Percentiles rank a stretch among this genome's conserved stretches.
These are phyloP conservation scores for Columba janthina DNA, from an alignment of 2,113 vertebrate genomes.

Conservation along the genomic window DNA sequence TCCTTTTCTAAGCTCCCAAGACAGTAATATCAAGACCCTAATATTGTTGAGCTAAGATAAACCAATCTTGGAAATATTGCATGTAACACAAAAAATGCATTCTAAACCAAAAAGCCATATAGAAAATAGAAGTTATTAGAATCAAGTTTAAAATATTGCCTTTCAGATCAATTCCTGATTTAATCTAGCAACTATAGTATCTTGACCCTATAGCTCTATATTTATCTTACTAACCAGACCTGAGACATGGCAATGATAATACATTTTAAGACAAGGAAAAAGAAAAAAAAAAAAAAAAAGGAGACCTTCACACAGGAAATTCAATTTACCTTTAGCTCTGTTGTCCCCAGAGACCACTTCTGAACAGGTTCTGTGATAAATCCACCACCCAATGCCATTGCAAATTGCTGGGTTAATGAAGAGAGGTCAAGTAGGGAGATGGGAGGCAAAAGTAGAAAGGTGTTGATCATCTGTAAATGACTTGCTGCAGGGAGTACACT, in stretches of 20 bases:
- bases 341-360: neutral
- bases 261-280: neutral
- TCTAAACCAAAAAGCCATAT: neutral
- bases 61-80: neutral
- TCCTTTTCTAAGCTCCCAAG: neutral
- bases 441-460: neutral
- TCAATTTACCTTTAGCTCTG: neutral
- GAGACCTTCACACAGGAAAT: neutral
- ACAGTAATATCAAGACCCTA: neutral
- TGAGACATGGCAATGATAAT: neutral
- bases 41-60: neutral
- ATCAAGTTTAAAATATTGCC: neutral
- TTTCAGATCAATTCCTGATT: neutral
- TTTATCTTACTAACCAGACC: neutral
- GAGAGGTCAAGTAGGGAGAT: conserved; percentile 38
- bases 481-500: neutral
- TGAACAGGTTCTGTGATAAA: neutral
- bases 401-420: conserved; percentile 36
- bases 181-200: neutral
- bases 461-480: conserved; percentile 27
- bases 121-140: neutral
- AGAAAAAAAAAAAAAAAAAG: neutral
- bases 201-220: neutral
- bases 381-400: neutral
- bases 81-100: neutral